Percentiles rank a stretch among this genome's conserved stretches.
phyloP scores from a whole-genome alignment of 2,888 invertebrate genomes.

The Leucoma salicis region DNA sequence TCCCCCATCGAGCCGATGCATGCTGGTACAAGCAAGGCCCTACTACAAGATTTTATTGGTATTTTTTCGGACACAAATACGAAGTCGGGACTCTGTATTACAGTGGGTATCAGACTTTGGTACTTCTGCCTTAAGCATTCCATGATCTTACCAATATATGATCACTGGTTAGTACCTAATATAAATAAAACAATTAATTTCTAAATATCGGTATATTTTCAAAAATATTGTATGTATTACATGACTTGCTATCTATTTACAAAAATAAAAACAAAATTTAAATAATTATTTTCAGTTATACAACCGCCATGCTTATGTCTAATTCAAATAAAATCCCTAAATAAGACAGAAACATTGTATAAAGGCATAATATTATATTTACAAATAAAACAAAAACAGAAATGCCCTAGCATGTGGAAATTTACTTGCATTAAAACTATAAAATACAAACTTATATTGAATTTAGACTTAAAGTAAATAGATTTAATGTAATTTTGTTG shows the following conservation, averaged over 20 bases:
- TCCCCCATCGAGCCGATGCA: no score
- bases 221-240: constrained; percentile 76
- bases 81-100: no score
- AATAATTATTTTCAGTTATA: constrained; percentile 50
- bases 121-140: no score
- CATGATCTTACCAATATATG: no score
- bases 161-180: no score
- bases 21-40: no score
- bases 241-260: constrained; percentile 80
- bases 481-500: no score
- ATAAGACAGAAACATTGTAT: constrained; percentile 25
- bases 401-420: constrained; percentile 11
- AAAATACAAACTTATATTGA: background rate
- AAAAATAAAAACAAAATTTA: constrained; percentile 67
- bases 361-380: constrained; percentile 28
- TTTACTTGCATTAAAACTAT: constrained; percentile 4
- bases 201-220: constrained; percentile 82
- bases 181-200: constrained; percentile 42
- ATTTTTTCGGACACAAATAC: no score
- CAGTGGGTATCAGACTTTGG: no score
- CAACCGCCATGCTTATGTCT: constrained; percentile 44
- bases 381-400: constrained; percentile 25
- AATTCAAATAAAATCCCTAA: constrained; percentile 37
- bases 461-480: no score
- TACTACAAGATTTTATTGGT: no score